phyloP scores from a whole-genome alignment of 92 coral and sea anemone species.

The Palythoa heliodiscus region DNA sequence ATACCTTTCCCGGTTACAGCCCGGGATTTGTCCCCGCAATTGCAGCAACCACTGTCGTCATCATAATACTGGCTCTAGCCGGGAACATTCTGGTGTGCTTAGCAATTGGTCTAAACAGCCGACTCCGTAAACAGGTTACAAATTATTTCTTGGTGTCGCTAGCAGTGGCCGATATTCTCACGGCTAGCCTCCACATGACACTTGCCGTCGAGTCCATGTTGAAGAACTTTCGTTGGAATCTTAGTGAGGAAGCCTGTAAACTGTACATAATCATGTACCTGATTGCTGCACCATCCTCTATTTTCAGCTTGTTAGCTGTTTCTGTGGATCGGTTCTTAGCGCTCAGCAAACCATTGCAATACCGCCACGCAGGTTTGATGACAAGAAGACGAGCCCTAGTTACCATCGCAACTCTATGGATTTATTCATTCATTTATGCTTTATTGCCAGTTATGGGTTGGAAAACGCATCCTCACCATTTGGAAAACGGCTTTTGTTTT shows the following conservation, averaged over 20 bases:
- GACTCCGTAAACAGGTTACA: conserved; percentile 35
- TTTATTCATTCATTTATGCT: conserved; percentile 9
- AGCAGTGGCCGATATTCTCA: conserved; percentile 42
- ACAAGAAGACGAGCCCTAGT: conserved; percentile 24
- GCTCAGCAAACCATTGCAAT: conserved; percentile 30
- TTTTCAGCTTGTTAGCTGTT: conserved; percentile 29
- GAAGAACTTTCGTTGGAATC: conserved; percentile 8
- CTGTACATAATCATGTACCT: conserved; percentile 29
- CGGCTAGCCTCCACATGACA: conserved; percentile 20
- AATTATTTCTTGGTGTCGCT: conserved; percentile 38
- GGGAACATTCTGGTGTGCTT: conserved; percentile 35
- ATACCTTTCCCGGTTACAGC: not conserved
- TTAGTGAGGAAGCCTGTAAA: conserved; percentile 11
- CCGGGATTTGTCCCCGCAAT: not conserved
- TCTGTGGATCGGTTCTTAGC: conserved; percentile 38
- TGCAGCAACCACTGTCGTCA: not conserved
- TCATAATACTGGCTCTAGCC: conserved; percentile 13
- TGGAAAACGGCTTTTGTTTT: conserved; percentile 10
- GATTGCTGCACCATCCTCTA: conserved; percentile 17
- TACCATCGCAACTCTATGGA: conserved; percentile 36
- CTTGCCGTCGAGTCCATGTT: conserved; percentile 21
- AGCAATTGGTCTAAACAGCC: conserved; percentile 37
- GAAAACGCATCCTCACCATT: not conserved
- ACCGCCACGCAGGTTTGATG: conserved; percentile 22
- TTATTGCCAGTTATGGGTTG: conserved; percentile 40